phyloP scores from a whole-genome alignment of 2,113 vertebrate genomes.

The Himantopus leucocephalus region DNA sequence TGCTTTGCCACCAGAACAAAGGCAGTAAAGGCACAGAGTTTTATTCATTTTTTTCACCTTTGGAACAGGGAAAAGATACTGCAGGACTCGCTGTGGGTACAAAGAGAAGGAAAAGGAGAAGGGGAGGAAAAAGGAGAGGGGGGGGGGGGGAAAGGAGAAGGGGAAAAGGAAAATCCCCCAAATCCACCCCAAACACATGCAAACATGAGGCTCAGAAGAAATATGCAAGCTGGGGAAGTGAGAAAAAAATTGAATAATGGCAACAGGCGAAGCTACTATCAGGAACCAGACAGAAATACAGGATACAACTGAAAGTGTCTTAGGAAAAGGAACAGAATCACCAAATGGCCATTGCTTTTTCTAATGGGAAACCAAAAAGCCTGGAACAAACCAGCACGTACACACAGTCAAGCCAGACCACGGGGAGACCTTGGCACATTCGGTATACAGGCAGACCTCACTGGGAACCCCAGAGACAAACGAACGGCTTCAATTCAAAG shows the following conservation, averaged over 20 bases:
- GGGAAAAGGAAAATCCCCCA: not conserved
- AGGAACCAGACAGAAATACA: not conserved
- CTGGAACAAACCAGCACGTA: not conserved
- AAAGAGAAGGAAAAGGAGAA: too few relatives aligned
- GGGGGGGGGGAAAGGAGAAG: too few relatives aligned
- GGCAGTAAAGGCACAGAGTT: not conserved
- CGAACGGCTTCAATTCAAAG: accelerated
- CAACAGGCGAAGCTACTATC: not conserved
- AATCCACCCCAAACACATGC: not conserved
- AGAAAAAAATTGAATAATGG: not conserved
- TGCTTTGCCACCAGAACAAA: not conserved
- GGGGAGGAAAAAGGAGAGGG: too few relatives aligned
- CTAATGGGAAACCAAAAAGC: not conserved
- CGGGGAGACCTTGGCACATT: not conserved
- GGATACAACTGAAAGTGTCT: not conserved
- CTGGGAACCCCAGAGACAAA: not conserved
- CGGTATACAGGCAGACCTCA: too few relatives aligned
- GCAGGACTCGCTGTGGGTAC: not conserved
- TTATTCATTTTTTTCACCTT: not conserved
- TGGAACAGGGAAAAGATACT: not conserved
- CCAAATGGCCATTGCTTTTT: not conserved
- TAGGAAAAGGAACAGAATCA: not conserved
- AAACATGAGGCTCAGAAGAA: not conserved
- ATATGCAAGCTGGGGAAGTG: not conserved
- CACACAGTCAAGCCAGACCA: not conserved